Conservation (phyloP, 2,797 vertebrate species). For the Brachyalestes nurse region DNA sequence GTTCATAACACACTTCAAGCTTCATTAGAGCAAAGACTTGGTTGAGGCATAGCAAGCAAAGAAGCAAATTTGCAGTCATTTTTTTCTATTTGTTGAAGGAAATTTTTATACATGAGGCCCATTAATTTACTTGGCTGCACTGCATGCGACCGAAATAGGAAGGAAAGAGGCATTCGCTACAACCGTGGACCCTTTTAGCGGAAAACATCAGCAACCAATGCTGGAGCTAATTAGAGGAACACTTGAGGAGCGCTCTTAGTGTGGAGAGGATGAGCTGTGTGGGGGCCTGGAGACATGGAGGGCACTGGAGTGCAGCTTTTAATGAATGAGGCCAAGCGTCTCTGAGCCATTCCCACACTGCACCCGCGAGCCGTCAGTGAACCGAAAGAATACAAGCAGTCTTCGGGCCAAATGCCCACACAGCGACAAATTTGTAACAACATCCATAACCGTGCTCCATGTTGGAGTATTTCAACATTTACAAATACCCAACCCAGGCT, state of each 20-base stretch:
- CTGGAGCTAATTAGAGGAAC: slow-evolving; percentile 36
- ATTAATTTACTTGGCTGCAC: not conserved
- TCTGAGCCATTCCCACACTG: slow-evolving; percentile 35
- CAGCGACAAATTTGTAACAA: slow-evolving; percentile 19
- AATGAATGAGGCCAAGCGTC: slow-evolving; percentile 36
- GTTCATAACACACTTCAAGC: too few species aligned
- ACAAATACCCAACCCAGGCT: not conserved
- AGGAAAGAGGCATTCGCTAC: not conserved
- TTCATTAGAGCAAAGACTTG: too few species aligned
- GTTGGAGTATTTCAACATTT: not conserved
- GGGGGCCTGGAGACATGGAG: slow-evolving; percentile 10
- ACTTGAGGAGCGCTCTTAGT: slow-evolving; percentile 19
- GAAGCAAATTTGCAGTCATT: not conserved
- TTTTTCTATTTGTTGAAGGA: not conserved
- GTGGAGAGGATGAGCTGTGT: slow-evolving; percentile 38
- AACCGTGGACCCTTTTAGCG: slow-evolving; percentile 5
- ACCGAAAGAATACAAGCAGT: slow-evolving; percentile 6
- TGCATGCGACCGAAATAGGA: slow-evolving; percentile 23
- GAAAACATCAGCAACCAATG: slow-evolving; percentile 35
- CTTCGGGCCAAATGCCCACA: slow-evolving; percentile 17
- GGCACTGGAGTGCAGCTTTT: slow-evolving; percentile 31
- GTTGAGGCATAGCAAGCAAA: too few species aligned
- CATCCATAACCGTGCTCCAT: slow-evolving; percentile 3
- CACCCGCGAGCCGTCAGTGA: slow-evolving; percentile 12
- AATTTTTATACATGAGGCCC: not conserved